Percentiles rank a stretch among this genome's conserved stretches.
Evolutionary conservation across 2,888 invertebrate genomes (phyloP).

Genomic region (Beris chalybata): DNA sequence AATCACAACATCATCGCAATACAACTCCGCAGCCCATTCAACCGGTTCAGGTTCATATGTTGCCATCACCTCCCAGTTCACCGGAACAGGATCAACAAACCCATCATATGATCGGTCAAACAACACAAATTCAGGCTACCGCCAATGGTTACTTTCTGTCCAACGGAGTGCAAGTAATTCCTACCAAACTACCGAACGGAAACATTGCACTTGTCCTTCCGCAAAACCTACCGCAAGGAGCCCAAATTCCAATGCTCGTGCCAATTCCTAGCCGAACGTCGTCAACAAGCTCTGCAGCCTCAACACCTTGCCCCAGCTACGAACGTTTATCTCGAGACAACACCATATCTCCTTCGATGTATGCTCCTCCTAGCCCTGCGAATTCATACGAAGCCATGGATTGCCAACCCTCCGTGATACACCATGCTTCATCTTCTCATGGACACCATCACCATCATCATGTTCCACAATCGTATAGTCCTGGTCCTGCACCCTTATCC

Average conservation of each 20-base stretch:
- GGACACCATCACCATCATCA: constrained; percentile 53
- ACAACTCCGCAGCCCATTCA: constrained; percentile 46
- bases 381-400: constrained; percentile 58
- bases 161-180: constrained; percentile 77
- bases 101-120: constrained; percentile 42
- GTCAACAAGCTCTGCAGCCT: constrained; percentile 70
- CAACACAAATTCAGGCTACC: constrained; percentile 52
- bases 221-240: constrained; percentile 60
- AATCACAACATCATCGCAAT: constrained; percentile 45
- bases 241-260: constrained; percentile 69
- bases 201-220: constrained; percentile 81
- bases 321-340: constrained; percentile 54
- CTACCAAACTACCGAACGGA: constrained; percentile 79
- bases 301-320: constrained; percentile 59
- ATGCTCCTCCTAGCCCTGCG: constrained; percentile 60
- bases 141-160: constrained; percentile 64
- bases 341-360: constrained; percentile 59
- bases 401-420: constrained; percentile 58
- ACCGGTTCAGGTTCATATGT: constrained; percentile 63
- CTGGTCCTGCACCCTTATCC: constrained; percentile 63
- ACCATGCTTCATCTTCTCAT: constrained; percentile 52
- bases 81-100: constrained; percentile 53
- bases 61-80: constrained; percentile 58
- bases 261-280: constrained; percentile 75
- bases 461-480: constrained; percentile 37